Conservation (phyloP, 2,113 vertebrate species). For the Cygnus buccinator region DNA sequence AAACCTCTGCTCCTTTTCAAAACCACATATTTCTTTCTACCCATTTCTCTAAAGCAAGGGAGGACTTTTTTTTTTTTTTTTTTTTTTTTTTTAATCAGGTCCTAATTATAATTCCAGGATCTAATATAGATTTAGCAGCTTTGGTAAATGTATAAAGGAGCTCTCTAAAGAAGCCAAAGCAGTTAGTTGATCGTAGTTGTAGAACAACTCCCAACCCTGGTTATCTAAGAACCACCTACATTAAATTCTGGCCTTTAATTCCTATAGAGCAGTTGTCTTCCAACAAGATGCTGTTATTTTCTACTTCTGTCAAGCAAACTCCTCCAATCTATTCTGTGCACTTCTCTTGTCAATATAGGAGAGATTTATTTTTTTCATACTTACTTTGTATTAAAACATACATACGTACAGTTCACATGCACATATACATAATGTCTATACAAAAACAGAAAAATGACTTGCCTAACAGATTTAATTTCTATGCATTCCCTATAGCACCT, state of each 20-base stretch:
- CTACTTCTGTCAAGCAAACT: background rate
- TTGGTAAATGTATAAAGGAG: background rate
- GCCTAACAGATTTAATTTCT: conserved; percentile 47
- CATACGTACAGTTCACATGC: conserved; percentile 10
- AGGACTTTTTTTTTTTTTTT: background rate
- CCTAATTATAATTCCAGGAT: background rate
- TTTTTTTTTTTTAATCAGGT: background rate
- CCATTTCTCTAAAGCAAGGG: background rate
- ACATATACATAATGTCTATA: background rate
- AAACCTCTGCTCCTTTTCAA: background rate
- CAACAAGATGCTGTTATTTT: background rate
- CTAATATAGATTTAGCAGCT: background rate
- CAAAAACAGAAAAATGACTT: conserved; percentile 10
- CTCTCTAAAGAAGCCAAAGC: background rate
- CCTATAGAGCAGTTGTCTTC: background rate
- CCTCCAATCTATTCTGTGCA: background rate
- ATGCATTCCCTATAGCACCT: conserved; percentile 13
- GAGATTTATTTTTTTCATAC: background rate
- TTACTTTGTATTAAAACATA: background rate
- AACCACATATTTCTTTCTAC: background rate
- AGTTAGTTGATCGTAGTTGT: background rate
- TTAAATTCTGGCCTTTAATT: conserved; percentile 28
- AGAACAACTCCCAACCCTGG: background rate
- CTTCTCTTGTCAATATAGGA: background rate
- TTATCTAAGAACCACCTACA: conserved; percentile 45